Percentiles rank a stretch among this genome's conserved stretches.
These are phyloP conservation scores for Batillaria attramentaria DNA, from an alignment of 1,140 invertebrate species.

Conservation along the genomic window DNA sequence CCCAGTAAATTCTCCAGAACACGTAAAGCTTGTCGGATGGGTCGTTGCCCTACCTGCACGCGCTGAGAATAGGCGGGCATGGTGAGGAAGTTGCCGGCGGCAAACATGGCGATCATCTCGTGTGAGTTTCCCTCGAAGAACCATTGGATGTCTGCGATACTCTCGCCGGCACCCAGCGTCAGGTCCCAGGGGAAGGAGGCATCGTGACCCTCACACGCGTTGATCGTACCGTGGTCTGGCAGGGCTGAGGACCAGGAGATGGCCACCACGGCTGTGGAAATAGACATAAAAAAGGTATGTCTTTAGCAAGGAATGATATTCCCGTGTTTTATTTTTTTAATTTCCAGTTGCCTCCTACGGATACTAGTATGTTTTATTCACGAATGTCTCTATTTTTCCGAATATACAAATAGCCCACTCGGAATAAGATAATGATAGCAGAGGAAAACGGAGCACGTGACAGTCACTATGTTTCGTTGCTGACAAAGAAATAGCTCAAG, in stretches of 20 bases:
- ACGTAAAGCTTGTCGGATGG: too few species aligned
- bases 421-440: too few species aligned
- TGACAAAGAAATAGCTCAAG: too few species aligned
- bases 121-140: not conserved
- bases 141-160: not conserved
- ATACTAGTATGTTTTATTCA: too few species aligned
- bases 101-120: conserved; percentile 7
- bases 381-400: too few species aligned
- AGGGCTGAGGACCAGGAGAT: not conserved
- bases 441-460: too few species aligned
- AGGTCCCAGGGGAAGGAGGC: not conserved
- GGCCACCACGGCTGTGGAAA: not conserved
- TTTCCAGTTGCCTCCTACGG: too few species aligned
- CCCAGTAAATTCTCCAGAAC: too few species aligned
- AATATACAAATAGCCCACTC: too few species aligned
- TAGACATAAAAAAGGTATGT: not conserved
- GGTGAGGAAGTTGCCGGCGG: not conserved
- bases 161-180: not conserved
- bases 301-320: not conserved
- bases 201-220: not conserved
- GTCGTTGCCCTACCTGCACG: too few species aligned
- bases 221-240: not conserved
- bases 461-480: too few species aligned
- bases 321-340: too few species aligned
- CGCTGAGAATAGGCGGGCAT: not conserved